A percentile compares a stretch with the other conserved stretches of the same genome.
Conservation (phyloP, 2,888 invertebrate species). For the Trissolcus japonicus region DNA sequence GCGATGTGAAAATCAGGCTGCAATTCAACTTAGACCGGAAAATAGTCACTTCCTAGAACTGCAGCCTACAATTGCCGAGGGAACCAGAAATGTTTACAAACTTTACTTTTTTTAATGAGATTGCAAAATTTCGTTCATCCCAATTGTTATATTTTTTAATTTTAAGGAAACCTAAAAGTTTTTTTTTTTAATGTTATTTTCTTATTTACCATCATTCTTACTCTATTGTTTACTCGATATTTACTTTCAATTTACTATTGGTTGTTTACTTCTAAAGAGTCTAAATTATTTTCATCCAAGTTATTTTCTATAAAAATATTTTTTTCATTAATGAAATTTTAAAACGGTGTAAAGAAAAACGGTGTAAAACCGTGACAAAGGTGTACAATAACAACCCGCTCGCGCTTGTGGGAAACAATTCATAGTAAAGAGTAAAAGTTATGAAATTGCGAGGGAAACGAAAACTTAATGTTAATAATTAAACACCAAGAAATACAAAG, state of each 20-base stretch:
- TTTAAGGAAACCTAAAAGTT: background rate
- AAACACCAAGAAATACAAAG: background rate
- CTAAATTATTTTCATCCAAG: too few relatives aligned
- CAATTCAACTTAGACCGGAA: conserved; percentile 46
- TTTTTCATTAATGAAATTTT: too few relatives aligned
- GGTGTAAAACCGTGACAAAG: background rate
- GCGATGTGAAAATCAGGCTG: conserved; percentile 49
- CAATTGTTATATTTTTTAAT: background rate
- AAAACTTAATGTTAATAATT: background rate
- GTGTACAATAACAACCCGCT: conserved; percentile 13
- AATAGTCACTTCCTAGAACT: conserved; percentile 45
- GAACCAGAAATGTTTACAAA: conserved; percentile 25
- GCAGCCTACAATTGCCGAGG: conserved; percentile 27
- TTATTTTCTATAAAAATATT: too few relatives aligned
- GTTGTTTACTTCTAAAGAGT: too few relatives aligned
- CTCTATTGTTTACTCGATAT: too few relatives aligned
- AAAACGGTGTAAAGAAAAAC: too few relatives aligned
- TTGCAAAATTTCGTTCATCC: too few relatives aligned
- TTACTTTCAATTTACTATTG: too few relatives aligned
- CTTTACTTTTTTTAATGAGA: background rate
- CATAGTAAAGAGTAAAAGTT: background rate
- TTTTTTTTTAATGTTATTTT: too few relatives aligned
- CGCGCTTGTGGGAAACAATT: conserved; percentile 17
- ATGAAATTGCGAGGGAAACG: background rate
- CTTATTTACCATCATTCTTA: too few relatives aligned